Conservation (phyloP, 2,113 vertebrate genomes). For the Erinaceus europaeus region DNA sequence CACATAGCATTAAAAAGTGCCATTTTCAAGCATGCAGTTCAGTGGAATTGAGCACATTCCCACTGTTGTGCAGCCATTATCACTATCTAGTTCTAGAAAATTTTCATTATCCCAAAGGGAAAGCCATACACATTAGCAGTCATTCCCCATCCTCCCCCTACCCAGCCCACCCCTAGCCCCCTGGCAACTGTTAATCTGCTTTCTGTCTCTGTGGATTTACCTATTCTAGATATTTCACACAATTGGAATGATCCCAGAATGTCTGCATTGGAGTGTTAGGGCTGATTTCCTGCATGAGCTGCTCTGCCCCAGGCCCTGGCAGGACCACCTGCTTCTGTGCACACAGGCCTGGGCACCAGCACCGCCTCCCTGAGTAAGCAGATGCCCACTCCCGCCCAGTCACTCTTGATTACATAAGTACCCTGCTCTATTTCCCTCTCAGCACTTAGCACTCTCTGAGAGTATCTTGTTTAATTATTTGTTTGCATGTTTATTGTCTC, state of each 20-base stretch:
- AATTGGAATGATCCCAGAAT: neutral
- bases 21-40: neutral
- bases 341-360: neutral
- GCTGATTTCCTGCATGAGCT: neutral
- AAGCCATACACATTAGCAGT: slow-evolving; percentile 27
- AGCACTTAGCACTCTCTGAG: neutral
- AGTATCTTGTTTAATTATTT: slow-evolving; percentile 44
- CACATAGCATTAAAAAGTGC: neutral
- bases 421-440: neutral
- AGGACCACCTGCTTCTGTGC: neutral
- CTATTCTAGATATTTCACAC: neutral
- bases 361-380: neutral
- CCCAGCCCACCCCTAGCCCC: neutral
- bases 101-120: slow-evolving; percentile 25
- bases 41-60: neutral
- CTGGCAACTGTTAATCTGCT: slow-evolving; percentile 23
- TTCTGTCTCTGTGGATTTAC: slow-evolving; percentile 17
- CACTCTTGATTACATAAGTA: neutral
- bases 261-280: neutral
- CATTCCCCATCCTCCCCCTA: neutral
- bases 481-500: slow-evolving; percentile 32
- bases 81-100: neutral
- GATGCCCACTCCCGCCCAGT: neutral
- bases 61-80: neutral
- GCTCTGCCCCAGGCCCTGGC: neutral